A percentile compares a stretch with the other conserved stretches of the same genome.
Evolutionary conservation across 2,113 vertebrate genomes (phyloP).

Genomic region (Isurus oxyrinchus): DNA sequence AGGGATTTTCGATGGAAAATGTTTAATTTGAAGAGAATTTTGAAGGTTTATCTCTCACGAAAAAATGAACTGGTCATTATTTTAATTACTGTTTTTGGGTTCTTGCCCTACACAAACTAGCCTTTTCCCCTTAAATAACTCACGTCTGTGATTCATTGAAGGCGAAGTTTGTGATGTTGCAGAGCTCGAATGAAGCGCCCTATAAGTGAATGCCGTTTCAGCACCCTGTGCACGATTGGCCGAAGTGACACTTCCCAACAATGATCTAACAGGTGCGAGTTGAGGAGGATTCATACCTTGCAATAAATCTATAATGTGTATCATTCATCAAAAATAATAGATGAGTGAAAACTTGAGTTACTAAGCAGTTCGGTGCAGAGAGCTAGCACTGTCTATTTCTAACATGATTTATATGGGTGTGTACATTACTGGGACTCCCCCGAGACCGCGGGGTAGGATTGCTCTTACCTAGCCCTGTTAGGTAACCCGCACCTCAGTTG

Average conservation of each 20-base stretch:
- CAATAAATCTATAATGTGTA: not conserved
- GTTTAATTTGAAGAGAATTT: not conserved
- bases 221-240: not conserved
- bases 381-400: not conserved
- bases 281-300: not conserved
- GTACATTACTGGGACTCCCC: not conserved
- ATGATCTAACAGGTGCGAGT: not conserved
- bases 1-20: not conserved
- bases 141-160: not conserved
- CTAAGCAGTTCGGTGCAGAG: not conserved
- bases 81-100: not conserved
- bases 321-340: not conserved
- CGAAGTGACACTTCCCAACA: not conserved
- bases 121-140: not conserved
- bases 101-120: not conserved
- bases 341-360: not conserved
- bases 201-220: not conserved
- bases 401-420: not conserved
- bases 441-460: not conserved
- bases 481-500: not conserved
- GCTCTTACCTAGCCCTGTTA: not conserved
- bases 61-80: not conserved
- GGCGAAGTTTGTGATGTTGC: not conserved
- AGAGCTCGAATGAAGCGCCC: not conserved
- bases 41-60: too few relatives aligned